phyloP scores from a whole-genome alignment of 53 echinoderm and acorn worm species.

The Apostichopus leukothele region DNA sequence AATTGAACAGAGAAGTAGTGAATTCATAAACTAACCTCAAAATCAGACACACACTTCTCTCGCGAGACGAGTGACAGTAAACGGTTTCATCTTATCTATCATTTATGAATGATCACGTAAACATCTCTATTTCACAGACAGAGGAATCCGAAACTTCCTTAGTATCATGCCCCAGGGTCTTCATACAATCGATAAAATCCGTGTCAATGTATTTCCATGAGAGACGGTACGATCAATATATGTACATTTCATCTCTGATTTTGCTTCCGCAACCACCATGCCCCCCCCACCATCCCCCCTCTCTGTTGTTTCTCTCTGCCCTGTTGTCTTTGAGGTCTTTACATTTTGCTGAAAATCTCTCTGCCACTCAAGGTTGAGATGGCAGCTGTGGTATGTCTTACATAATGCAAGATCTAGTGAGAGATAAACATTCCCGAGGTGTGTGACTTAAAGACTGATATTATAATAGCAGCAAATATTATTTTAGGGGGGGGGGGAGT shows the following conservation, averaged over 20 bases:
- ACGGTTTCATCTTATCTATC: not conserved
- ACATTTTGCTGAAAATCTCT: not conserved
- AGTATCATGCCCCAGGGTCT: not conserved
- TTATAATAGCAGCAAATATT: too few relatives aligned
- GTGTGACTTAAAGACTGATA: too few relatives aligned
- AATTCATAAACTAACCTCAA: not conserved
- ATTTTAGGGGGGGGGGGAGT: not conserved
- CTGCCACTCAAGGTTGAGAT: not conserved
- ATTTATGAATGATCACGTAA: slow-evolving; percentile 6
- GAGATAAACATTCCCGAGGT: not conserved
- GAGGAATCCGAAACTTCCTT: not conserved
- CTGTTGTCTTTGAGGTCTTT: not conserved
- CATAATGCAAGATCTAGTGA: not conserved
- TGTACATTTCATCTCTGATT: too few relatives aligned
- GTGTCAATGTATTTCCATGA: not conserved
- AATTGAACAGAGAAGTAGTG: not conserved
- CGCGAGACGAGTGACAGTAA: not conserved
- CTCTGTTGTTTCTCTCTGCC: too few relatives aligned
- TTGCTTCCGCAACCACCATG: not conserved
- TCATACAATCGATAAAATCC: not conserved
- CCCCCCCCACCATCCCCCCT: not conserved
- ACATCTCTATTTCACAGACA: not conserved
- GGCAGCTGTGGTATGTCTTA: not conserved
- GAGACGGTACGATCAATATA: too few relatives aligned
- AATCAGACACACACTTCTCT: not conserved